A percentile compares a stretch with the other conserved stretches of the same genome.
phyloP scores from a whole-genome alignment of 2,113 vertebrate genomes.

The Columba livia region DNA sequence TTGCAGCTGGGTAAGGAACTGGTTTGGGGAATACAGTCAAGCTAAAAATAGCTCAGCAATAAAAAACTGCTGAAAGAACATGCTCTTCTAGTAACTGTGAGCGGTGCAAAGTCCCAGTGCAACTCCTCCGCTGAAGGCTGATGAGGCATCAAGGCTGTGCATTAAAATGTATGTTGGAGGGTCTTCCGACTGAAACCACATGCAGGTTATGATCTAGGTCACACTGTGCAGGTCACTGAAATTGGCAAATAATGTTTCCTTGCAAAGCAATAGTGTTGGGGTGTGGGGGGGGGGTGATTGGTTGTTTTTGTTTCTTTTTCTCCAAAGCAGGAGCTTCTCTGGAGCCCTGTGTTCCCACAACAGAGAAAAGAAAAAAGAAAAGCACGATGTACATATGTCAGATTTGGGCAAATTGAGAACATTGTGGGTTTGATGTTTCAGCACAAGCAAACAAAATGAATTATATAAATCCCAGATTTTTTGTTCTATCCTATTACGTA shows the following conservation, averaged over 20 bases:
- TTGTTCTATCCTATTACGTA: neutral
- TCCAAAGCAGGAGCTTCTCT: neutral
- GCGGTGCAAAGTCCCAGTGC: neutral
- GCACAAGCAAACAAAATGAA: neutral
- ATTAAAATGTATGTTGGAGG: neutral
- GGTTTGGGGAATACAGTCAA: constrained; percentile 25
- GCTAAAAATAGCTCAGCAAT: constrained; percentile 44
- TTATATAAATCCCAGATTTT: neutral
- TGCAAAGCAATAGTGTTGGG: neutral
- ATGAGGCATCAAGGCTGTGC: neutral
- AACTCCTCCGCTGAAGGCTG: neutral
- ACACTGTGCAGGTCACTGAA: neutral
- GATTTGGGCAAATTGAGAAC: neutral
- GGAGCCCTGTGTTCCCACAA: neutral
- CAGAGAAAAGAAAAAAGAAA: neutral
- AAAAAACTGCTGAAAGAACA: constrained; percentile 11
- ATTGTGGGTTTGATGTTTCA: neutral
- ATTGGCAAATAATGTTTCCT: neutral
- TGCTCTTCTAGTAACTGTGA: neutral
- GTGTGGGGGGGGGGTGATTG: too few species aligned
- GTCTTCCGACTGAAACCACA: neutral
- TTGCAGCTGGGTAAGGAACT: constrained; percentile 23
- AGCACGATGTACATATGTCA: neutral
- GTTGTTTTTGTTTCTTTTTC: rapidly evolving
- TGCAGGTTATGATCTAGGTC: neutral